Evolutionary conservation across 2,888 invertebrate species (phyloP), one percentile per base, ranked within the genome.

Genomic region (Sinhomidia bicolor): DNA sequence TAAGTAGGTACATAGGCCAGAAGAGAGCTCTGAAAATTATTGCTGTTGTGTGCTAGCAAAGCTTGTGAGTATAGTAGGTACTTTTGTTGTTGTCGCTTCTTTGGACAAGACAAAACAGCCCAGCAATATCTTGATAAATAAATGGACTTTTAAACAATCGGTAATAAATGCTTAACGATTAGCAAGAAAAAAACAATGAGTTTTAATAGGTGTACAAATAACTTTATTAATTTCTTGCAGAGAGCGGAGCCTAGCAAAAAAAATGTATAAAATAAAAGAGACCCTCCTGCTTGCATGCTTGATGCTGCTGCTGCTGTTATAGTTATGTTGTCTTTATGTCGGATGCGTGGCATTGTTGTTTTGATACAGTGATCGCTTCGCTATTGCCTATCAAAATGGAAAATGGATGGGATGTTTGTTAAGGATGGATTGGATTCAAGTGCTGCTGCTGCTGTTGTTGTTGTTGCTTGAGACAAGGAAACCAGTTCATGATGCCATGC

Each of bases 161-260:
- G 78, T 51, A 54, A 54, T 85, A 85, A 74, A 54, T 54, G 71
- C 41, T 84, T 51, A 71, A 57, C 71, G 83, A 84, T 84, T 84
- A 84, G 20, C 57, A 74, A 80, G 62, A 44, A 68, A 84, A 41
- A 86, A 87, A 81, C 71, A 87, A 87, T 87, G 87, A 87, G 87
- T 87, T 87, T 87, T 87, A 87, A 87, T 87, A 87, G 87, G 81
- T 81, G 81, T 87, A 87, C 87, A 87, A 87, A 87, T 87, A 87
- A 87, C 87, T 87, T 87, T 87, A 87, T 87, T 87, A 87, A 87
- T 87, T 87, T 81, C 79, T 80, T 68, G 44, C 65, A 79, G 78
- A 71, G 71, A 57, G 83, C 23, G 36, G 47, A 68, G 82, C 20
- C 41, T 47, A 80, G 60, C 41, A 60, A 80, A 80, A 78, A 60